A percentile compares a stretch with the other conserved stretches of the same genome.
phyloP scores from a whole-genome alignment of 2,113 vertebrate genomes.

The Cyanistes caeruleus region DNA sequence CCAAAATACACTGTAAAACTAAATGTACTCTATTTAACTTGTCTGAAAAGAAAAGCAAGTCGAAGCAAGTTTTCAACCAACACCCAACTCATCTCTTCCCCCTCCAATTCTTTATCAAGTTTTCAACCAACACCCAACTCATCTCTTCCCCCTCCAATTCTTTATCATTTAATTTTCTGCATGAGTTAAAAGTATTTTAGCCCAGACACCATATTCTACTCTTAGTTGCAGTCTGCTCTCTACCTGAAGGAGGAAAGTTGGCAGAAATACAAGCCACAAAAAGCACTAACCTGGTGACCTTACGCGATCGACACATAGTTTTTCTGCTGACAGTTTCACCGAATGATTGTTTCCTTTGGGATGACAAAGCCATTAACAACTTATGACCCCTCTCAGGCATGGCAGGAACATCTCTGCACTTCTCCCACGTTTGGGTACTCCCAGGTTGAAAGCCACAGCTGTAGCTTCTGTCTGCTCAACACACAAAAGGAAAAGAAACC shows the following conservation, averaged over 20 bases:
- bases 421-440: background rate
- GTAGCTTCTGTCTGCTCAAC: background rate
- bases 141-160: background rate
- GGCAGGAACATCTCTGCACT: background rate
- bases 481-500: background rate
- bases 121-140: background rate
- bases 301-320: slow-evolving; percentile 39
- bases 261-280: background rate
- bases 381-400: slow-evolving; percentile 13
- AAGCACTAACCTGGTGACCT: slow-evolving; percentile 48
- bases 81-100: background rate
- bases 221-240: background rate
- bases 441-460: background rate
- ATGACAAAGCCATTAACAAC: slow-evolving; percentile 44
- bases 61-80: background rate
- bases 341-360: slow-evolving; percentile 4
- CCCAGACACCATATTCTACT: background rate
- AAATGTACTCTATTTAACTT: background rate
- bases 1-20: background rate
- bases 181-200: background rate
- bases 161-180: background rate
- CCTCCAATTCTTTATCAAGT: background rate
- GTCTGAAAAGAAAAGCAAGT: too few relatives aligned
- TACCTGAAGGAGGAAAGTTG: background rate
- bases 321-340: background rate